These are phyloP conservation scores for Phrynocephalus versicolor DNA, from an alignment of 2,113 vertebrate genomes.

Conservation along the genomic window DNA sequence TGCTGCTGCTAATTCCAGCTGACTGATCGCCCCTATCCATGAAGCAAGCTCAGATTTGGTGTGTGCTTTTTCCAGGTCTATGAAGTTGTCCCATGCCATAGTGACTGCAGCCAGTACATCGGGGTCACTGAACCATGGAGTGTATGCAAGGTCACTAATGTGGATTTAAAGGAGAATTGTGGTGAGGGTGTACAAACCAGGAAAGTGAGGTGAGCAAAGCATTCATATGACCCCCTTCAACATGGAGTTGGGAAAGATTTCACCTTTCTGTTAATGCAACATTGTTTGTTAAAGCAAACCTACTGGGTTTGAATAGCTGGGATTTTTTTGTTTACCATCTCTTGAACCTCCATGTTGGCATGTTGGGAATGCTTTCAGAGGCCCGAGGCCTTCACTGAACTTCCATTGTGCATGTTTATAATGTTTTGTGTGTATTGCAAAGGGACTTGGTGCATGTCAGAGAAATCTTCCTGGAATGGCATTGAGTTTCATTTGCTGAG, in stretches of 20 bases:
- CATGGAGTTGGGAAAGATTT: background rate
- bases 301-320: background rate
- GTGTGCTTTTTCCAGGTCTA: constrained; percentile 83
- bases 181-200: constrained; percentile 94
- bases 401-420: background rate
- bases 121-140: constrained; percentile 97
- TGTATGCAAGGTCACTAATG: constrained; percentile 92
- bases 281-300: background rate
- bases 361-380: background rate
- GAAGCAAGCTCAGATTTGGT: background rate
- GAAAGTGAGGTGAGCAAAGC: constrained; percentile 88
- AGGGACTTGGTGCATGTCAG: background rate
- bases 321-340: background rate
- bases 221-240: constrained; percentile 5
- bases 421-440: background rate
- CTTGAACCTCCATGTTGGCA: background rate
- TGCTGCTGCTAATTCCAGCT: background rate
- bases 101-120: constrained; percentile 92
- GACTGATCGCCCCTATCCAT: background rate
- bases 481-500: background rate
- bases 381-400: background rate
- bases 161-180: constrained; percentile 91
- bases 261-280: background rate
- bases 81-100: constrained; percentile 94
- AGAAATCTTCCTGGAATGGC: background rate